phyloP scores from a whole-genome alignment of 1,140 invertebrate genomes.

The Lepidurus arcticus region DNA sequence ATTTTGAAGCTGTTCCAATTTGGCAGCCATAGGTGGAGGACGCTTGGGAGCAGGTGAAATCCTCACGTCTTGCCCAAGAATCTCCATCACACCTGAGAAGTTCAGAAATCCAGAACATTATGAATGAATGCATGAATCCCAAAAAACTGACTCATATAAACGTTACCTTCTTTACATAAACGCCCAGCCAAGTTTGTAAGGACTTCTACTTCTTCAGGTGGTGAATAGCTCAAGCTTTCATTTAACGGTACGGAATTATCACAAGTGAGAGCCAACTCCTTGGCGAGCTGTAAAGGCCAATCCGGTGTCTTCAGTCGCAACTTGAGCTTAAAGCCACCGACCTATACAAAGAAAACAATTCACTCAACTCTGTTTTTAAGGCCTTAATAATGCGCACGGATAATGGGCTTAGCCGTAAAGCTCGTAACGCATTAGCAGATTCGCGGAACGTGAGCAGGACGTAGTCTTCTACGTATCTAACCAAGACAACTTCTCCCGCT shows the following conservation, averaged over 20 bases:
- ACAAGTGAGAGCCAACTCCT: constrained; percentile 14
- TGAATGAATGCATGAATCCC: not conserved
- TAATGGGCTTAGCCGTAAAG: constrained; percentile 53
- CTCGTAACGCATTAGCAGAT: constrained; percentile 72
- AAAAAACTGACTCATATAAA: not conserved
- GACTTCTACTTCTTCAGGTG: constrained; percentile 24
- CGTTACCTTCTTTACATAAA: constrained; percentile 23
- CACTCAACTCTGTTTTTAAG: constrained; percentile 44
- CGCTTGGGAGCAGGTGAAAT: constrained; percentile 25
- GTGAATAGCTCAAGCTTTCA: not conserved
- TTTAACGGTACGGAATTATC: constrained; percentile 25
- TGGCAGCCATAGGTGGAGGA: constrained; percentile 23
- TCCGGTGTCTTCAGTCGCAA: constrained; percentile 20
- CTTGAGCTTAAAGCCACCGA: constrained; percentile 14
- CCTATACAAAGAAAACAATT: constrained; percentile 18
- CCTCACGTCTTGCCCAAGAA: constrained; percentile 1
- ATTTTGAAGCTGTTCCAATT: constrained; percentile 24
- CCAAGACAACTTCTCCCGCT: constrained; percentile 80
- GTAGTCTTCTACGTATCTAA: constrained; percentile 78
- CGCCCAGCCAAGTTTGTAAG: constrained; percentile 2
- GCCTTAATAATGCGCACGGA: constrained; percentile 38
- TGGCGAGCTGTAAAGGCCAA: constrained; percentile 27
- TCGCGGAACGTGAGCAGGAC: constrained; percentile 86
- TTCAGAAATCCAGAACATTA: constrained; percentile 6
- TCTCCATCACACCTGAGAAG: constrained; percentile 22